A percentile compares a stretch with the other conserved stretches of the same genome.
These are phyloP conservation scores for Odontocerum albicorne DNA, from an alignment of 2,888 invertebrate species.

Conservation along the genomic window DNA sequence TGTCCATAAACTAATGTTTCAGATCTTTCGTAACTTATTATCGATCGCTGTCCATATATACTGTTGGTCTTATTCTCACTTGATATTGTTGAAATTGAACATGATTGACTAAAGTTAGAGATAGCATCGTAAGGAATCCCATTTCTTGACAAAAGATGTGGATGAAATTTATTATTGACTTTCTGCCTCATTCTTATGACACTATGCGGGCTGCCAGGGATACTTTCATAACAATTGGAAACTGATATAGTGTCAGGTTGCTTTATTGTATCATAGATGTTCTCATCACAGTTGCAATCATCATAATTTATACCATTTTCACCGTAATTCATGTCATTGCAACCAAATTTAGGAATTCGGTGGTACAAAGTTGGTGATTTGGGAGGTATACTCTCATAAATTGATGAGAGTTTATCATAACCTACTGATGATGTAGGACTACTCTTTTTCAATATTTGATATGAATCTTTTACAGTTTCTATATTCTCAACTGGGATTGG, in stretches of 20 bases:
- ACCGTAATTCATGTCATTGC: conserved; percentile 5
- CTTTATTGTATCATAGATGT: conserved; percentile 66
- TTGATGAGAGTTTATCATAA: conserved; percentile 54
- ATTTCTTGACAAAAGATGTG: conserved; percentile 43
- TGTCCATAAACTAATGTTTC: conserved; percentile 57
- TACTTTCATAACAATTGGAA: conserved; percentile 64
- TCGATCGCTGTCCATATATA: conserved; percentile 59
- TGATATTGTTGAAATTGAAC: conserved; percentile 52
- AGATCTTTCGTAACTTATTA: conserved; percentile 54
- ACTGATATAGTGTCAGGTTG: conserved; percentile 53
- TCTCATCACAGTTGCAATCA: conserved; percentile 53
- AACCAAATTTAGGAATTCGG: neutral
- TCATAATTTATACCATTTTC: conserved; percentile 37
- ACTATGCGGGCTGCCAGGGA: conserved; percentile 53
- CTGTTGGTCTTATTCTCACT: conserved; percentile 65
- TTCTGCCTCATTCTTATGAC: conserved; percentile 51
- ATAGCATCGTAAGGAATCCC: conserved; percentile 53
- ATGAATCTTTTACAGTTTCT: neutral
- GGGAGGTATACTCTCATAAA: conserved; percentile 54
- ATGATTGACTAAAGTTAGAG: conserved; percentile 53
- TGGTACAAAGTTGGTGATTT: conserved; percentile 36
- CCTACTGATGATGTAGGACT: conserved; percentile 54
- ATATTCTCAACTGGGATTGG: too few species aligned
- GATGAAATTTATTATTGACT: conserved; percentile 47
- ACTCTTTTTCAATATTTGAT: conserved; percentile 51